Evolutionary conservation across 2,797 vertebrate genomes (phyloP), one percentile per base, ranked within the genome.

Genomic region (Neosilurus hyrtlii): DNA sequence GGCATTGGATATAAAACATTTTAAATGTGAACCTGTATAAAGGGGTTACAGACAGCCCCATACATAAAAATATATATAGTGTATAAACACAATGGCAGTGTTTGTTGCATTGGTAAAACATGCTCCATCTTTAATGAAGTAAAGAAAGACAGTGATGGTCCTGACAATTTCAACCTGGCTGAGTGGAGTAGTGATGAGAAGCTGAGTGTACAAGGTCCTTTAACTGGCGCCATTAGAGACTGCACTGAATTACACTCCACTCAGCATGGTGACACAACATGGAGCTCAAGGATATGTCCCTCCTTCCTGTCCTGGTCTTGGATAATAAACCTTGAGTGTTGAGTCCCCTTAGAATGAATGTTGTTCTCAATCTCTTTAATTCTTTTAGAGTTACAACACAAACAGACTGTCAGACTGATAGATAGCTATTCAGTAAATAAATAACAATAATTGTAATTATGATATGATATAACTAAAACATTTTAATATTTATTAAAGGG

Each of bases 191-290:
- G 82, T 83, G 83, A 86, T 72, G 71, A 82, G 70, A 62, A 78
- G 75, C 84, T 80, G 72, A 89, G 89, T 89, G 91, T 90, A 89
- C 89, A 62, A 82, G 63, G 57, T 89, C 65, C 74, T 87, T 90
- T 91, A 89, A 90, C 82, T 82, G 76, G 80, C 66, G 85, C 79
- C 84, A 88, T 80, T 81, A 89, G 87, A 59, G 63, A 71, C 81
- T 61, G 30, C 83, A 82, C 84, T 85, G 88, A 83, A 84, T 89
- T 86, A 87, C 83, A 72, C 74, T 87, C 49, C 83, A 81, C 85
- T 86, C 89, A 87, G 79, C 74, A 86, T 68, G 67, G 84, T 81
- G 83, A 84, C 68, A 73, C 79, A 85, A 84, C 80, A 68, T 81
- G 67, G 26, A 62, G 83, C 85, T 81, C 35, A 20, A 86, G 80